Evolutionary conservation across 2,888 invertebrate genomes (phyloP), one percentile per base, ranked within the genome.

Genomic region (Eumacrocentrus americanus): DNA sequence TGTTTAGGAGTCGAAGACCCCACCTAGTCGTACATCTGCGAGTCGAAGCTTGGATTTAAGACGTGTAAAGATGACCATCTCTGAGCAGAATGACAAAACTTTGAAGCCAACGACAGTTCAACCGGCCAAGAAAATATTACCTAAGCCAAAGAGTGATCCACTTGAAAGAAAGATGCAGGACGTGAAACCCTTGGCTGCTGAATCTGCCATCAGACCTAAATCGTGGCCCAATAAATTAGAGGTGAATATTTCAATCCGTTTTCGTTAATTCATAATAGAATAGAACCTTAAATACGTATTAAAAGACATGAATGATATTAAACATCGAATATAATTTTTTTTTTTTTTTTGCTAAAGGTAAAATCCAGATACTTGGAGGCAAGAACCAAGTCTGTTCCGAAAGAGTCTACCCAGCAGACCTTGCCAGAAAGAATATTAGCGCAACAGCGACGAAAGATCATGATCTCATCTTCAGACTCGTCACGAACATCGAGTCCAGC

Each of bases 401-500:
- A 80, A 64, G 77, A 76, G 23, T 61, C 68, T 1, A 12, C 60
- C 53, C 57, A 53, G 3, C 69, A 65, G 38, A 46, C 25, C 6
- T 44, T 60, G 12, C 73, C 67, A 16, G 78, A 80, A 6, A 76
- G 79, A 42, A 68, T 77, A 12, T 68, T 77, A 16, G 65, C 79
- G 1, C 82, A 81, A 25, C 84, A 83, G 57, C 71, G 83, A 16
- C 76, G 81, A 16, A 81, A 83, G 38, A 83, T 83, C 64, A 81
- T 84, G 73, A 81, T 84, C 12, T 87, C 87, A 0, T 87, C 87
- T 0, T 87, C 86, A 47, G 89, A 89, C 69, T 89, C 89, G 0
- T 89, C 89, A 0, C 83, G 89, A 9, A 89, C 88, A 62, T 88
- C 89, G 1, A 89, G 89, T 70, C 89, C 89, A 1, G 84, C 87